A percentile compares a stretch with the other conserved stretches of the same genome.
Evolutionary conservation across 1,140 invertebrate genomes (phyloP).

Genomic region (Phenacoccus solenopsis): DNA sequence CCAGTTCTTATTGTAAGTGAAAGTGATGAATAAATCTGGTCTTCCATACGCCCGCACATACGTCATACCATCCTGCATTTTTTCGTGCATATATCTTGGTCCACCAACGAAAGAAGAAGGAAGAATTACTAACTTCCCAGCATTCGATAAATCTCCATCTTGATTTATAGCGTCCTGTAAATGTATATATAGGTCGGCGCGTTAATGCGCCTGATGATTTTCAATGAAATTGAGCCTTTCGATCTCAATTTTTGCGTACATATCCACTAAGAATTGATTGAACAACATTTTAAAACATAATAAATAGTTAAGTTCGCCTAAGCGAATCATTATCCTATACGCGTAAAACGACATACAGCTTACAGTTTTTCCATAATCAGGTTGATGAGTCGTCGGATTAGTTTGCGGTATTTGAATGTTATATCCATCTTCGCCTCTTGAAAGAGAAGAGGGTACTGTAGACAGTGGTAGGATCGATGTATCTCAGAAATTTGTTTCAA

Average conservation of each 20-base stretch:
- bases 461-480: conserved; percentile 37
- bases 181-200: conserved; percentile 35
- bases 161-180: conserved; percentile 27
- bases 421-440: too few species aligned
- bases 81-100: too few species aligned
- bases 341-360: conserved; percentile 33
- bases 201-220: conserved; percentile 35
- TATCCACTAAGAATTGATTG: too few species aligned
- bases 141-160: conserved; percentile 20
- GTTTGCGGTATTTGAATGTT: neutral
- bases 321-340: conserved; percentile 33
- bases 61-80: conserved; percentile 37
- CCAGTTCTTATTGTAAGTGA: conserved; percentile 38
- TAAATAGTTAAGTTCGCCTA: conserved; percentile 24
- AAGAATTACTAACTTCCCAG: too few species aligned
- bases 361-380: too few species aligned
- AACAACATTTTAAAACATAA: conserved; percentile 31
- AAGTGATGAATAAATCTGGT: too few species aligned
- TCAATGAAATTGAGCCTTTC: conserved; percentile 33
- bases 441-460: neutral
- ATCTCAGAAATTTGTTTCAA: conserved; percentile 37
- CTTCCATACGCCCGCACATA: conserved; percentile 34
- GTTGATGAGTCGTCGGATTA: too few species aligned
- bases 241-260: conserved; percentile 36
- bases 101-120: too few species aligned